Percentiles rank a stretch among this genome's conserved stretches.
Evolutionary conservation across 1,140 invertebrate species (phyloP).

Genomic region (Micrasema minimum): DNA sequence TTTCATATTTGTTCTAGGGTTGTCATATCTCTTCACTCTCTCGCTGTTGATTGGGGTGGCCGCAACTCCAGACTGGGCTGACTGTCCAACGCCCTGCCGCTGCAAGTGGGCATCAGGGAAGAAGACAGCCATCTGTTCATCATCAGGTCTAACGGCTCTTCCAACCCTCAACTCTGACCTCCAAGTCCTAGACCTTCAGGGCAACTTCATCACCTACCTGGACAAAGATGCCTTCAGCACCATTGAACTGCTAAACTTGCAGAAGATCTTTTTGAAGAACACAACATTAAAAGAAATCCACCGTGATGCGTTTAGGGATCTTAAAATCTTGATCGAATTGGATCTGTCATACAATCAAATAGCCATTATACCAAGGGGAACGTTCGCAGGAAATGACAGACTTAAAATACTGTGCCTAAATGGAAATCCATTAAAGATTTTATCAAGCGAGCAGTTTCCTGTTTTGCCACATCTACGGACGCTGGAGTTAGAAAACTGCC

Average conservation of each 20-base stretch:
- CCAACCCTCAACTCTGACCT: conserved; percentile 70
- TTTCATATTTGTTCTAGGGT: too few species aligned
- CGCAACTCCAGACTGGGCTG: conserved; percentile 66
- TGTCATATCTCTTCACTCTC: conserved; percentile 34
- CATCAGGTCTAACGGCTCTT: conserved; percentile 68
- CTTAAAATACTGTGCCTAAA: conserved; percentile 75
- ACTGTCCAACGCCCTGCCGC: conserved; percentile 70
- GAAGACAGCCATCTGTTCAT: conserved; percentile 71
- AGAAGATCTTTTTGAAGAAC: conserved; percentile 77
- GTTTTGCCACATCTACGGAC: conserved; percentile 75
- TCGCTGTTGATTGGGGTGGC: conserved; percentile 18
- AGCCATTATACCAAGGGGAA: conserved; percentile 72
- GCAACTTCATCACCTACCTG: conserved; percentile 69
- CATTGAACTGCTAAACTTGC: conserved; percentile 78
- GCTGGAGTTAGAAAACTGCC: conserved; percentile 77
- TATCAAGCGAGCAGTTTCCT: conserved; percentile 77
- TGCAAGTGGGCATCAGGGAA: conserved; percentile 76
- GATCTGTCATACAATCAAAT: conserved; percentile 83
- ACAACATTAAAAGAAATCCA: conserved; percentile 76
- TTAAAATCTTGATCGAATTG: conserved; percentile 83
- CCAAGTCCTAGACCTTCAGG: conserved; percentile 72
- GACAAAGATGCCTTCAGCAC: conserved; percentile 67
- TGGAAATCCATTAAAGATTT: conserved; percentile 74
- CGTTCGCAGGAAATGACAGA: conserved; percentile 79
- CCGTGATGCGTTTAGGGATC: conserved; percentile 78